A percentile compares a stretch with the other conserved stretches of the same genome.
Conservation (phyloP, 2,113 vertebrate species). For the Nesospiza acunhae region DNA sequence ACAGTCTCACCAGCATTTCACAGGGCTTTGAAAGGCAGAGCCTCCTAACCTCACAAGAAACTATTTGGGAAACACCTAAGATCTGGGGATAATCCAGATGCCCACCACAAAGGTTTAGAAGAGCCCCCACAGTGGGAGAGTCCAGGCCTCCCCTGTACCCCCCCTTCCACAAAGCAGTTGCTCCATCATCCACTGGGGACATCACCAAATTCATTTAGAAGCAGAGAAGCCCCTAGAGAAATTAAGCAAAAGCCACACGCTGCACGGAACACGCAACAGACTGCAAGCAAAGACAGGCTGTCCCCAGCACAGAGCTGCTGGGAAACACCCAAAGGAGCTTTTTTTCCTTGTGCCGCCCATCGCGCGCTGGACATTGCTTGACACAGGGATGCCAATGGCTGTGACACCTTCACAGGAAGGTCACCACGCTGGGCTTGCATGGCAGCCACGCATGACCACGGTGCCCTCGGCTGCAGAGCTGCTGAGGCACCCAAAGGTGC, state of each 20-base stretch:
- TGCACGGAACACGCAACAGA: accelerated
- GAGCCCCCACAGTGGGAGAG: accelerated
- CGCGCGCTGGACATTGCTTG: accelerated
- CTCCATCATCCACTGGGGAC: background rate
- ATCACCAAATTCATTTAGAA: background rate
- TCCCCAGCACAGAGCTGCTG: background rate
- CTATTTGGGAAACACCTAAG: background rate
- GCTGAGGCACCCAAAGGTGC: background rate
- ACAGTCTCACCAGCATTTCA: background rate
- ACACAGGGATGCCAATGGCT: background rate
- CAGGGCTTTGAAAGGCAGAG: background rate
- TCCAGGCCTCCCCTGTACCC: background rate
- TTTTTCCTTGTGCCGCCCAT: background rate
- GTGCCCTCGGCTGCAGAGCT: accelerated
- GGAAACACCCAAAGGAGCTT: background rate
- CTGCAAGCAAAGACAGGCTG: accelerated
- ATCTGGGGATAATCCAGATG: background rate
- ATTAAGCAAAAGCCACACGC: background rate
- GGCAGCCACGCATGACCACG: accelerated
- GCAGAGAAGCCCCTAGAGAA: background rate
- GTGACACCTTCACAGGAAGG: background rate
- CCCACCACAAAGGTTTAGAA: background rate
- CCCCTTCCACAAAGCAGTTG: background rate
- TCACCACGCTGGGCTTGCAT: accelerated
- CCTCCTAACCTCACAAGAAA: accelerated